These are phyloP conservation scores for Phylloscopus trochilus DNA, from an alignment of 2,113 vertebrate species.

Conservation along the genomic window DNA sequence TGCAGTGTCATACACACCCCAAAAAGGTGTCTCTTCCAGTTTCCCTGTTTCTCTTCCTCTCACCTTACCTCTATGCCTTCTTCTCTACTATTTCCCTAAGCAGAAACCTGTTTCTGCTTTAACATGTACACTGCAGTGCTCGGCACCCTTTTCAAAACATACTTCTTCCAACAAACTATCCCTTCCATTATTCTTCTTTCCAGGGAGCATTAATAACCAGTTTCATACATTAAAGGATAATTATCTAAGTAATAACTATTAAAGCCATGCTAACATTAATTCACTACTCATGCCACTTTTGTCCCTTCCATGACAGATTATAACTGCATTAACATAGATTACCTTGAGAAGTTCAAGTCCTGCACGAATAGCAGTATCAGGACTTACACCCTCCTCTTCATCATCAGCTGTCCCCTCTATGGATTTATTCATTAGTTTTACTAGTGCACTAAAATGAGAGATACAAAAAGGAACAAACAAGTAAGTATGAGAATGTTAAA, in stretches of 20 bases:
- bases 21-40: background rate
- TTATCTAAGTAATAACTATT: background rate
- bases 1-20: background rate
- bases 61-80: background rate
- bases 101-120: background rate
- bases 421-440: slow-evolving; percentile 98
- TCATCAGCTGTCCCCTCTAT: slow-evolving; percentile 98
- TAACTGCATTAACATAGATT: background rate
- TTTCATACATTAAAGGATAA: background rate
- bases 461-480: background rate
- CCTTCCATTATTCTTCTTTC: background rate
- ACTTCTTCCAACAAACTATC: background rate
- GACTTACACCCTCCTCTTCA: slow-evolving; percentile 97
- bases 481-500: background rate
- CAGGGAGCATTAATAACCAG: background rate
- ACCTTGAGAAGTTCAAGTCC: slow-evolving; percentile 98
- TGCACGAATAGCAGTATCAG: slow-evolving; percentile 95
- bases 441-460: slow-evolving; percentile 84
- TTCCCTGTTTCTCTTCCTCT: background rate
- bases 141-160: background rate
- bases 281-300: background rate
- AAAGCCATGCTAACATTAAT: background rate
- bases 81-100: background rate
- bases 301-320: background rate
- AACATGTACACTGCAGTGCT: background rate